Conservation (phyloP, 2,113 vertebrate species). For the Ageneiosus marmoratus region DNA sequence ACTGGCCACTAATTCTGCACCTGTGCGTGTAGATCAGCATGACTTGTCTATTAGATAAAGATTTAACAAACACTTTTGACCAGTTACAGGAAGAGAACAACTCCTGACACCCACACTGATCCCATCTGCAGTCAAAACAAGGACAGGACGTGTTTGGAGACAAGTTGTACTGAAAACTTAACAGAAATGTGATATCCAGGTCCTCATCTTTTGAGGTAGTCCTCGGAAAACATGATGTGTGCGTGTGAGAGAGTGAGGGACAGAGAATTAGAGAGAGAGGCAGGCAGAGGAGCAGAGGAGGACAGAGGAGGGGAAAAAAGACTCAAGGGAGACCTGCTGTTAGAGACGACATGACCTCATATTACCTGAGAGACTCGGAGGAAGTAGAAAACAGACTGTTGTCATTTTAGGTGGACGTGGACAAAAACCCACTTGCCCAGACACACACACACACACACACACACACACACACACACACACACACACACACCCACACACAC, state of each 20-base stretch:
- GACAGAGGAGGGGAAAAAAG: constrained; percentile 36
- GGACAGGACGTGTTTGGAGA: constrained; percentile 2
- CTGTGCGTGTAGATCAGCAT: constrained; percentile 43
- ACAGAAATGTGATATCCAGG: constrained; percentile 22
- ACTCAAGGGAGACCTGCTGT: constrained; percentile 44
- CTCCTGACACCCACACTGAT: constrained; percentile 23
- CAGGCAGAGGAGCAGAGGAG: constrained; percentile 16
- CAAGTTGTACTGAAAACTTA: constrained; percentile 22
- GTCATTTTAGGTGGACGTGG: constrained; percentile 36
- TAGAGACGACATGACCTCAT: constrained; percentile 54
- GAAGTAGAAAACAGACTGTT: constrained; percentile 46
- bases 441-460: constrained; percentile 15
- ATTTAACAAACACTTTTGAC: constrained; percentile 42
- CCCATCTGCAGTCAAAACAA: constrained; percentile 42
- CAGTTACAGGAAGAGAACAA: background rate
- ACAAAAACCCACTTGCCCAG: constrained; percentile 33
- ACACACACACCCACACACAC: constrained; percentile 25
- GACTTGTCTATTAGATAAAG: constrained; percentile 43
- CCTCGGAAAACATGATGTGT: constrained; percentile 25
- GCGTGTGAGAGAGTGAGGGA: constrained; percentile 6
- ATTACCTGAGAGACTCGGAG: constrained; percentile 50
- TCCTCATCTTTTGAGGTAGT: constrained; percentile 32
- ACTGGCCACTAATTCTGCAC: constrained; percentile 50
- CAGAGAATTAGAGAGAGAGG: background rate
- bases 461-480: constrained; percentile 31